Percentiles rank a stretch among this genome's conserved stretches.
phyloP scores from a whole-genome alignment of 92 coral and sea anemone genomes.

The Porites divaricata region DNA sequence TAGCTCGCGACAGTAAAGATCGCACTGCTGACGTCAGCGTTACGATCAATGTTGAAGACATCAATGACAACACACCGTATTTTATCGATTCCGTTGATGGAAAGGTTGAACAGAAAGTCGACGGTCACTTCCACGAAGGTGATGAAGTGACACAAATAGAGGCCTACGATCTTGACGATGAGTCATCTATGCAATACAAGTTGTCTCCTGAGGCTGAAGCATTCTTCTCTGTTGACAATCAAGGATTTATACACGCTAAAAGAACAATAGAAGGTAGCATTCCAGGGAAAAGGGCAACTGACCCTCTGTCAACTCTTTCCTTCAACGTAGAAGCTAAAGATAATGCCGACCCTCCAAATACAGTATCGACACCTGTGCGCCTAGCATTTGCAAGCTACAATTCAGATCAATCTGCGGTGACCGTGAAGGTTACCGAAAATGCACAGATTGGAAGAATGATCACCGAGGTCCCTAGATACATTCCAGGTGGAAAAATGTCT shows the following conservation, averaged over 20 bases:
- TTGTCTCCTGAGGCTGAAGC: conserved; percentile 66
- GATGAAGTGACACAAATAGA: conserved; percentile 58
- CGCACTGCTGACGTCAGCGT: conserved; percentile 64
- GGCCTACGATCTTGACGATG: conserved; percentile 71
- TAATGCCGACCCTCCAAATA: conserved; percentile 70
- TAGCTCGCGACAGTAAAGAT: conserved; percentile 67
- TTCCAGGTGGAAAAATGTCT: conserved; percentile 65
- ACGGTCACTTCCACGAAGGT: conserved; percentile 45
- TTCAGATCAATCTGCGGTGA: conserved; percentile 52
- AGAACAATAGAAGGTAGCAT: conserved; percentile 40
- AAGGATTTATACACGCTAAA: conserved; percentile 59
- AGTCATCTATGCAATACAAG: conserved; percentile 60
- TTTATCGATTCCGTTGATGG: conserved; percentile 56
- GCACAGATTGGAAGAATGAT: conserved; percentile 47
- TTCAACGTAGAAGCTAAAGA: conserved; percentile 73
- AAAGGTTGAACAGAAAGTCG: conserved; percentile 44
- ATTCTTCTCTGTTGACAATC: conserved; percentile 57
- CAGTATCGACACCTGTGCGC: conserved; percentile 53
- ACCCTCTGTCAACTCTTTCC: conserved; percentile 38
- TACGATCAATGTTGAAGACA: conserved; percentile 59
- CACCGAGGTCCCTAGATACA: conserved; percentile 61
- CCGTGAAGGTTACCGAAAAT: conserved; percentile 61
- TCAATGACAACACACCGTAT: conserved; percentile 75
- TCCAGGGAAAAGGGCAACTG: conserved; percentile 33
- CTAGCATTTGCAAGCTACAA: conserved; percentile 53